phyloP scores from a whole-genome alignment of 2,888 invertebrate genomes.

The Caradrina kadenii region DNA sequence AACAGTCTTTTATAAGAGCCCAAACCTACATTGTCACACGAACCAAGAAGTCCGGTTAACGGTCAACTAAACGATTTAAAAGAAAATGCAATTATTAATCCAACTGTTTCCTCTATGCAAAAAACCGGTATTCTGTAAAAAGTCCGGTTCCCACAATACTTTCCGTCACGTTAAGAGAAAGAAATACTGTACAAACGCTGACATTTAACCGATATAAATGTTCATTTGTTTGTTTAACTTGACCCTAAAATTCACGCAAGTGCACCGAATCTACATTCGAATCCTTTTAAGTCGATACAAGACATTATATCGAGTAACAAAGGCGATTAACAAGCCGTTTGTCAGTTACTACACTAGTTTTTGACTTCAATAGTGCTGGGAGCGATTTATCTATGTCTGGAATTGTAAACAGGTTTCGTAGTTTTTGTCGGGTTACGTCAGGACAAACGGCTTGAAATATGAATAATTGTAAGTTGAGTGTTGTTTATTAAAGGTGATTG shows the following conservation, averaged over 20 bases:
- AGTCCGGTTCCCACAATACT: slow-evolving; percentile 37
- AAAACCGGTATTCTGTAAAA: slow-evolving; percentile 36
- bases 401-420: slow-evolving; percentile 68
- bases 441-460: slow-evolving; percentile 43
- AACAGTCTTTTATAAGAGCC: slow-evolving; percentile 17
- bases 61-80: slow-evolving; percentile 41
- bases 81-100: slow-evolving; percentile 56
- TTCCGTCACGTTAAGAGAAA: slow-evolving; percentile 2
- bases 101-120: slow-evolving; percentile 46
- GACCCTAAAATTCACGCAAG: slow-evolving; percentile 70
- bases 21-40: slow-evolving; percentile 30
- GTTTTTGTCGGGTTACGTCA: slow-evolving; percentile 59
- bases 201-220: slow-evolving; percentile 66
- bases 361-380: slow-evolving; percentile 69
- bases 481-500: slow-evolving; percentile 47
- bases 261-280: slow-evolving; percentile 63
- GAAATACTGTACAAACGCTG: slow-evolving; percentile 44
- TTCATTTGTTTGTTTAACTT: slow-evolving; percentile 56
- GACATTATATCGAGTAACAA: slow-evolving; percentile 79
- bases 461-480: slow-evolving; percentile 48
- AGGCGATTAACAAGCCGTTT: slow-evolving; percentile 85
- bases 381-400: slow-evolving; percentile 73
- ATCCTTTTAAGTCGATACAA: slow-evolving; percentile 82
- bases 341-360: slow-evolving; percentile 75
- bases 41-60: slow-evolving; percentile 45